Base-by-base conservation (phyloP, 2,888 invertebrate genomes). In the Dichetophora obliterata region DNA sequence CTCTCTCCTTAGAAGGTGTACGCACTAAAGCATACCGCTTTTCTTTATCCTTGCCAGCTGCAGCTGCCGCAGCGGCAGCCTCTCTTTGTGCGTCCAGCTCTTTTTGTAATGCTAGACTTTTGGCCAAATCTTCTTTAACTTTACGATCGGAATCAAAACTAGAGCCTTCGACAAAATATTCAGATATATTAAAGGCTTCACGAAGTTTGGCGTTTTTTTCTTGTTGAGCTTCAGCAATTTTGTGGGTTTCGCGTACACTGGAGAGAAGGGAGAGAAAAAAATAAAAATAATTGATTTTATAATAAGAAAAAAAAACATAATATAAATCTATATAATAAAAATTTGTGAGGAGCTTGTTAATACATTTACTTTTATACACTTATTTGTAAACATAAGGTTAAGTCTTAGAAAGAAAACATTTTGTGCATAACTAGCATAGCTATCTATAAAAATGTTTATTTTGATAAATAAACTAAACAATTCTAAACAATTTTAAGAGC, bases 231-330 rank as follows among this genome's bases (percentile, higher is more conserved):
- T 97, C 97, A 0, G 98, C 98, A 81, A 97, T 93, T 89, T 98
- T 96, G 91, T 99, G 98, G 66, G 97, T 98, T 88, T 98, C 98
- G 79, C 95, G 95, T 79, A 96, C 96, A 90, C 97, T 97, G 91
- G 0, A 84, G 82, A 24, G 37, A 74, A 70, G 77, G n/a, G n/a
- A 50, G 8, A 24, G 8, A 71, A 31, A 19, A 75, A 52, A 31
- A 31, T 5, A 31, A 31, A 31, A 31, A 31, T 31, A 31, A 31
- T 31, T 31, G 31, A 31, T 31, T 31, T 31, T 4, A 31, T 31
- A 19, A 19, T 1, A 19, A 52, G 1, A 52, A 52, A 52, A 19
- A 52, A 52, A 1, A 52, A 52, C 6, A 52, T 1, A 19, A 19
- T 52, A 52, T 31, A 5, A n/a, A n/a, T n/a, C n/a, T n/a, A n/a